These are phyloP conservation scores for Morpho helenor DNA, from an alignment of 2,888 invertebrate species.

Conservation along the genomic window DNA sequence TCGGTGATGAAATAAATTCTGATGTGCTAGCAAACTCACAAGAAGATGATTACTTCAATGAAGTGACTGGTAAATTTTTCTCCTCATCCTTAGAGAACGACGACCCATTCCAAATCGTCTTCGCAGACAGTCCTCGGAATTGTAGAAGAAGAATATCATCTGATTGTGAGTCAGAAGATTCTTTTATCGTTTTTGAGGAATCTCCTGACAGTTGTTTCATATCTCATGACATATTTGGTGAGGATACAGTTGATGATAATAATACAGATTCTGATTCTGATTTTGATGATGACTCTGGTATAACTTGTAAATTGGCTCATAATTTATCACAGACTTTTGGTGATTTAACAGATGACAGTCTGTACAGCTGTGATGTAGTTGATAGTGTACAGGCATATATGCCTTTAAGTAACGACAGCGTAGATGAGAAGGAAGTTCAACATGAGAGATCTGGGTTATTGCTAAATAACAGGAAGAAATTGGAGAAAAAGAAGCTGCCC, in stretches of 20 bases:
- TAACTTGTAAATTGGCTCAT: conserved; percentile 20
- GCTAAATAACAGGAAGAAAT: conserved; percentile 45
- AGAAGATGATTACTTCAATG: conserved; percentile 50
- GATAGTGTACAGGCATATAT: conserved; percentile 40
- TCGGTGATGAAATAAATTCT: conserved; percentile 45
- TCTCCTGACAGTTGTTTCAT: conserved; percentile 61
- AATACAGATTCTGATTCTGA: conserved; percentile 31
- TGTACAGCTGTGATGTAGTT: conserved; percentile 60
- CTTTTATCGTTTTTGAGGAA: conserved; percentile 75
- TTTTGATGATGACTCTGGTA: conserved; percentile 27
- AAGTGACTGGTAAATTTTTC: conserved; percentile 57
- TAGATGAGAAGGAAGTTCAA: conserved; percentile 5
- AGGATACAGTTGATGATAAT: conserved; percentile 32
- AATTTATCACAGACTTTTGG: conserved; percentile 53
- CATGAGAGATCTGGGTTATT: conserved; percentile 40
- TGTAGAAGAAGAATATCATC: conserved; percentile 46
- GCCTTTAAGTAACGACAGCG: conserved; percentile 24
- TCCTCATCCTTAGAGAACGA: conserved; percentile 54
- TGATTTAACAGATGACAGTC: conserved; percentile 59
- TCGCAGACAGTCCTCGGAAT: conserved; percentile 45
- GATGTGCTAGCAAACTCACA: conserved; percentile 21
- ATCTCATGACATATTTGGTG: conserved; percentile 60
- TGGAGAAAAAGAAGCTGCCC: conserved; percentile 41
- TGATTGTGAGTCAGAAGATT: conserved; percentile 80
- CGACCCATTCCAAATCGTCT: conserved; percentile 71